Base-by-base conservation (phyloP, 2,113 vertebrate species). In the Brachyhypopomus gauderio region DNA sequence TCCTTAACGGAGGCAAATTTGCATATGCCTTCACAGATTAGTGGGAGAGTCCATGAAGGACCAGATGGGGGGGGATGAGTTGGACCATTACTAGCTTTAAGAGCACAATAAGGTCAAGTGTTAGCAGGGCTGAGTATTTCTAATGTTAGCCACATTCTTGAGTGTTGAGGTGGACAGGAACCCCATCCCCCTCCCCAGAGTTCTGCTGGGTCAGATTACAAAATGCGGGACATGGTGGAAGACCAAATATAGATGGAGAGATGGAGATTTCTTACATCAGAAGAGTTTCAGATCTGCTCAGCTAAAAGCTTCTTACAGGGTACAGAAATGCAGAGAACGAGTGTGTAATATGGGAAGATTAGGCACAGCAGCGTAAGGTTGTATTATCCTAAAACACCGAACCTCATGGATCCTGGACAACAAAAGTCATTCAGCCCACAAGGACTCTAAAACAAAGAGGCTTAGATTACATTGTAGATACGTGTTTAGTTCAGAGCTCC, bases 131-230 rank as follows among this genome's bases (percentile, higher is more conserved):
- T 17, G 63, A 34, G 63, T 19, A 48, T 48, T 34, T 72, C 83
- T 81, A 85, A 83, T 55, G 75, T 79, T 80, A 82, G 84, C 45
- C 55, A 59, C 58, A 34, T 58, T 17, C 71, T 56, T 81, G 45
- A 77, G 20, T 23, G 56, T 23, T 67, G 52, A 70, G 25, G 56
- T 76, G 71, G 38, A 25, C 27, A 55, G 70, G 41, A 72, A 72
- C 22, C 66, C 58, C 63, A 22, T 69, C 30, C 30, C 3, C 30
- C 30, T 3, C 3, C 30, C 3, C 30, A 16, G 72, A 34, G 20
- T 23, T 14, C 25, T 64, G 48, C 14, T 30, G 69, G 52, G 77
- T 76, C 72, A 55, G 59, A 41, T 83, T 72, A 9, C 59, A 22
- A 72, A 76, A 30, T 4, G 1, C 19, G 71, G 52, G 17, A 5